Conservation (phyloP, 2,113 vertebrate genomes). For the Nycticorax nycticorax region DNA sequence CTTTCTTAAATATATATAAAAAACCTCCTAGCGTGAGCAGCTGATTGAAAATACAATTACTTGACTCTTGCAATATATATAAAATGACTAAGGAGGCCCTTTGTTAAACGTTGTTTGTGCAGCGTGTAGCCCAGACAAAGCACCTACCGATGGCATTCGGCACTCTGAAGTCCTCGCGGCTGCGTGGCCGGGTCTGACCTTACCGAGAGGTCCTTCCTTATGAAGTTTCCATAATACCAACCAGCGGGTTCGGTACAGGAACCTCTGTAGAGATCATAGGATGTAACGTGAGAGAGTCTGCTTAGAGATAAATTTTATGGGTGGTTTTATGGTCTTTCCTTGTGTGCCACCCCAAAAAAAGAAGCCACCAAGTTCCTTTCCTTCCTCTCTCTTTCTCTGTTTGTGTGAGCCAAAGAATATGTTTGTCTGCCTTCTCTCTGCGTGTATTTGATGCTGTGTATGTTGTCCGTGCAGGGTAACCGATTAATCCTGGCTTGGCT, state of each 20-base stretch:
- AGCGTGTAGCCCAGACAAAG: slow-evolving; percentile 68
- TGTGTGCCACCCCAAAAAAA: neutral
- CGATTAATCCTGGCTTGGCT: neutral
- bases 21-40: slow-evolving; percentile 40
- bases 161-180: slow-evolving; percentile 20
- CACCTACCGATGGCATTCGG: slow-evolving; percentile 54
- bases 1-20: neutral
- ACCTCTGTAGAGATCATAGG: neutral
- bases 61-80: slow-evolving; percentile 64
- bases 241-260: neutral
- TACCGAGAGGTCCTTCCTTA: neutral
- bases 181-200: slow-evolving; percentile 28
- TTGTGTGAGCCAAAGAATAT: neutral
- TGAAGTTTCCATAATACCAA: neutral
- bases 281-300: neutral
- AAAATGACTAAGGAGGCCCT: slow-evolving; percentile 62
- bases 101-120: slow-evolving; percentile 67
- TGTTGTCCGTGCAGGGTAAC: rapidly evolving
- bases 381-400: neutral
- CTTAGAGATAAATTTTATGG: neutral
- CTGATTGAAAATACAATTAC: slow-evolving; percentile 69
- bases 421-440: neutral
- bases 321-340: neutral
- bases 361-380: neutral
- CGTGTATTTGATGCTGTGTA: neutral